Evolutionary conservation across 1,140 invertebrate species (phyloP), one percentile per base, ranked within the genome.

Genomic region (Phocides pigmalion): DNA sequence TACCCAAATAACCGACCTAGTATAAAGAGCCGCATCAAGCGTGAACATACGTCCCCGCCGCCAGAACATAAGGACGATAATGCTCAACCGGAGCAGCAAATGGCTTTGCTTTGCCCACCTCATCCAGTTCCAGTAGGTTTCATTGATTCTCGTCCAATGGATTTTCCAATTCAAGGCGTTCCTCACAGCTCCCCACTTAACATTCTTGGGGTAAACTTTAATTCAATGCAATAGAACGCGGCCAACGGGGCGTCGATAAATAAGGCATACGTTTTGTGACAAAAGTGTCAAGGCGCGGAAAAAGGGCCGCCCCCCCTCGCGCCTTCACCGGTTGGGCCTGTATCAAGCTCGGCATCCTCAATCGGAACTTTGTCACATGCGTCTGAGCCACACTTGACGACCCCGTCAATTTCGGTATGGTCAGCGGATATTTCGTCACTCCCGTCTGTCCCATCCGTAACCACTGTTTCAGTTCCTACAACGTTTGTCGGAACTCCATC

Each of bases 1-100:
- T 97, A 97, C 79, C 95, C 95, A 0, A 95, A 95, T 66, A 95
- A 94, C 64, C 85, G 96, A 53, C 94, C 95, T 0, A 96, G 95
- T 76, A 93, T 96, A 19, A 96, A 95, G 76, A 94, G 93, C 54
- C 88, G 95, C 44, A 93, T 93, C 16, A 95, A 95, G 71, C 93
- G 94, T 58, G 95, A 95, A 70, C 92, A 93, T 69, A 90, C 93
- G 14, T 88, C 93, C 32, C 92, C 93, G 15, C 91, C 92, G 6
- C 92, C 90, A 2, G 82, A 83, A n/a, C 77, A 71, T 32, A 86
- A 89, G 12, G 85, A 91, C 8, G 88, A 93, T 42, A 75, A 79
- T 19, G 85, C 85, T 1, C 90, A 66, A 16, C 90, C 69, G 4
- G 86, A 86, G 11, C 86, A 86, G 5, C 89, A 89, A 54, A 83